Evolutionary conservation across 2,797 vertebrate genomes (phyloP).

Genomic region (Falco berigora): DNA sequence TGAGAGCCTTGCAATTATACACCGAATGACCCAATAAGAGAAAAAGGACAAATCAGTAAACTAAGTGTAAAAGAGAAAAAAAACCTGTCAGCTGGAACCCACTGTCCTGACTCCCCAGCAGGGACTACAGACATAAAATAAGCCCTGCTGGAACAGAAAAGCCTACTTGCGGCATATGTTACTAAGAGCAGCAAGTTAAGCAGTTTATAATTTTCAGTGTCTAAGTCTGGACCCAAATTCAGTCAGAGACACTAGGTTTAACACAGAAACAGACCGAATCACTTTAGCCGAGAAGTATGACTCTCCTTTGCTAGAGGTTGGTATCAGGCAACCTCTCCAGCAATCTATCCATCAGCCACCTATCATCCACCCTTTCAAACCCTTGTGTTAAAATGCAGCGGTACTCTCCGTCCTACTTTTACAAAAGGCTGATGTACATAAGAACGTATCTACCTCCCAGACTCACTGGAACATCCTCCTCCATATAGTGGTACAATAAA

Average conservation of each 20-base stretch:
- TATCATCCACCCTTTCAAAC: neutral
- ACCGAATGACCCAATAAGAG: constrained; percentile 14
- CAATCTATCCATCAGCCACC: neutral
- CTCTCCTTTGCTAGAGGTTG: neutral
- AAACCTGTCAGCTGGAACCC: neutral
- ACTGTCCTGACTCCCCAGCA: neutral
- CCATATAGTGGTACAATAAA: neutral
- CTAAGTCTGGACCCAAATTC: neutral
- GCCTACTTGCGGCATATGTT: neutral
- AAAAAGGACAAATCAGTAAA: constrained; percentile 33
- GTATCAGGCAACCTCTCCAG: neutral
- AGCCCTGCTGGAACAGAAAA: neutral
- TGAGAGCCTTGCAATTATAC: constrained; percentile 37
- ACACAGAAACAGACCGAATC: neutral
- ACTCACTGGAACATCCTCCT: neutral
- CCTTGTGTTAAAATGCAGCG: fast-evolving
- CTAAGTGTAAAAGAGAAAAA: neutral
- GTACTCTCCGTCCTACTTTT: neutral
- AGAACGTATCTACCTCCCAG: neutral
- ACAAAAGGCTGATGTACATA: neutral
- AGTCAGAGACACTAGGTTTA: neutral
- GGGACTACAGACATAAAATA: neutral
- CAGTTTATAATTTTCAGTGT: neutral
- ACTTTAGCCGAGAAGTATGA: neutral
- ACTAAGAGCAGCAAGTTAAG: neutral